A percentile compares a stretch with the other conserved stretches of the same genome.
These are phyloP conservation scores for Isoperla grammatica DNA, from an alignment of 2,888 invertebrate species.

Conservation along the genomic window DNA sequence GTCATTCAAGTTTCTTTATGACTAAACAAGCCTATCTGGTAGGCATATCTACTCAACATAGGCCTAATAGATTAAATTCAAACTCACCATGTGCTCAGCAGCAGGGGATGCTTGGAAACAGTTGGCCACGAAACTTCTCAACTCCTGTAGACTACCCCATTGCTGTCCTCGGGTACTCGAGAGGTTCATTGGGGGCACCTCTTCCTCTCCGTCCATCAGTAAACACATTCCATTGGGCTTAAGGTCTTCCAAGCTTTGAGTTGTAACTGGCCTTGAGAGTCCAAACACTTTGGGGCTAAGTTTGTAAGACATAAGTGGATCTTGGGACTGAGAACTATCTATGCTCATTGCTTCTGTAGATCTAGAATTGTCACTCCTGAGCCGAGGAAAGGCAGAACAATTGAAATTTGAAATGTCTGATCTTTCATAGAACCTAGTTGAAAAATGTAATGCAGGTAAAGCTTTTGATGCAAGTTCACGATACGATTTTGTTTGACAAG, in stretches of 20 bases:
- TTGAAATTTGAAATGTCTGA: conserved; percentile 43
- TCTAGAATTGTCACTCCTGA: conserved; percentile 12
- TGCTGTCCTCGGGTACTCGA: conserved; percentile 32
- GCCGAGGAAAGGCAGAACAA: conserved; percentile 26
- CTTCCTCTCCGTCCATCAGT: neutral
- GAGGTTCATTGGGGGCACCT: conserved; percentile 9
- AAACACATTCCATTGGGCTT: conserved; percentile 29
- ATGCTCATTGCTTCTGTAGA: conserved; percentile 27
- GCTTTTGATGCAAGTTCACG: conserved; percentile 1
- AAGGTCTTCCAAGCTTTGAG: conserved; percentile 44
- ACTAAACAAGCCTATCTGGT: too few relatives aligned
- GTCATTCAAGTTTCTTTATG: too few relatives aligned
- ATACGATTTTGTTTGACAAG: conserved; percentile 11
- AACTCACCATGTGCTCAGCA: conserved; percentile 24
- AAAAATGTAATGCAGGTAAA: neutral
- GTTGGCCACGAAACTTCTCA: conserved; percentile 44
- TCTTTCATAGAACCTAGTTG: conserved; percentile 26
- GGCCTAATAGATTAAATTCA: neutral
- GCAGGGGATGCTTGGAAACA: conserved; percentile 34
- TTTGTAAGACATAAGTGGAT: conserved; percentile 46
- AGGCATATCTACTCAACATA: too few relatives aligned
- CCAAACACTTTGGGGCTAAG: conserved; percentile 62
- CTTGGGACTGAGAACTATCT: conserved; percentile 29
- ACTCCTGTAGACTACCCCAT: conserved; percentile 63
- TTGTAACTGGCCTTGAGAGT: conserved; percentile 40